Evolutionary conservation across 2,888 invertebrate genomes (phyloP).

Genomic region (Eurois occulta): DNA sequence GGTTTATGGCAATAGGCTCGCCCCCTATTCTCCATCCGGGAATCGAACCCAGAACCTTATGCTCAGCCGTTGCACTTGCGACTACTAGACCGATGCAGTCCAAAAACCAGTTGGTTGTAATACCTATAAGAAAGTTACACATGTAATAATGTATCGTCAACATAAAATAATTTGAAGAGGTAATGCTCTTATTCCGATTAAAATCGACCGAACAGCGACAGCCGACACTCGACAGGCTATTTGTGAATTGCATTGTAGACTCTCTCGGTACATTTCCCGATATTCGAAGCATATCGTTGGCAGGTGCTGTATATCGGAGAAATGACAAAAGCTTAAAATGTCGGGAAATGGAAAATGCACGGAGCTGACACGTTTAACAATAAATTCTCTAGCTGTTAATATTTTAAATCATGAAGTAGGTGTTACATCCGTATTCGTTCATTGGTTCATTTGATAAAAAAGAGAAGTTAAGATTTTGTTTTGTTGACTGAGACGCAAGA

Average conservation of each 20-base stretch:
- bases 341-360: conserved; percentile 18
- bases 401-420: not conserved
- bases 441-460: not conserved
- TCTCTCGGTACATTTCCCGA: conserved; percentile 1
- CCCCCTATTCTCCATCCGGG: too few species aligned
- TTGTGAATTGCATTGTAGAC: conserved; percentile 4
- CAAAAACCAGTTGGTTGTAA: not conserved
- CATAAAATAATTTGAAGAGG: not conserved
- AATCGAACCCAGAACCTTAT: too few species aligned
- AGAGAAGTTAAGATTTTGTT: not conserved
- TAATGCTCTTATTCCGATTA: conserved; percentile 30
- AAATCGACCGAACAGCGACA: conserved; percentile 4
- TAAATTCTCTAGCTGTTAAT: not conserved
- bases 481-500: not conserved
- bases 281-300: conserved; percentile 12
- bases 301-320: conserved; percentile 13
- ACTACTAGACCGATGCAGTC: too few species aligned
- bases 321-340: conserved; percentile 21
- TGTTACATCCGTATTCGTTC: not conserved
- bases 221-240: not conserved
- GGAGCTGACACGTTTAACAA: not conserved
- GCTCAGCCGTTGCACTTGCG: too few species aligned
- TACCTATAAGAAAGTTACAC: not conserved
- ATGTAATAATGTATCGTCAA: not conserved
- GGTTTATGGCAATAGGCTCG: too few species aligned